Evolutionary conservation across 1,140 invertebrate genomes (phyloP), one percentile per base, ranked within the genome.

Genomic region (Sycophila sp.): DNA sequence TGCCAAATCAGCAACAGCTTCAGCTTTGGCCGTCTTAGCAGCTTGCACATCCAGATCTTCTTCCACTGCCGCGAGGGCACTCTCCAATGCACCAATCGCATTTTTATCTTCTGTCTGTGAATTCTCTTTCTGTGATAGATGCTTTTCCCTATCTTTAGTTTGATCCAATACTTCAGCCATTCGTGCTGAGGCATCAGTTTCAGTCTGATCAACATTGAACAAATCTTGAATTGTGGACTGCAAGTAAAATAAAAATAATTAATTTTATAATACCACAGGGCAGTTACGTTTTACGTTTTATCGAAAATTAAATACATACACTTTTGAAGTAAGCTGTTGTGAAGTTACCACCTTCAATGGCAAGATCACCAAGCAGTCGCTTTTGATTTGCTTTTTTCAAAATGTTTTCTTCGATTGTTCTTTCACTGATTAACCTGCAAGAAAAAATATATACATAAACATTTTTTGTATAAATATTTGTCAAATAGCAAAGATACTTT

Each of bases 371-470:
- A 2, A 99, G 89, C 79, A 98, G 87, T 75, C 97, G 89, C 81
- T 99, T 99, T 84, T 99, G 97, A 87, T 97, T 98, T 0, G 98
- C 98, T 86, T 99, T 99, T 81, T 98, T 98, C 65, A 99, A 86
- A 78, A 99, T 99, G 87, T 99, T 99, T 83, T 99, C 98, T 88
- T 99, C 98, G 24, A 99, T 94, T 10, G 98, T 99, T 85, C 92
- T 94, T 84, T 98, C 95, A 81, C 96, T 98, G 19, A 99, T 94
- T 67, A 99, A 88, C 38, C 97, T 75, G 26, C 47, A 60, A 71
- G n/a, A 66, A 30, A 19, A 36, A 28, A 45, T 11, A 15, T 26
- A 28, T n/a, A 15, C n/a, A 36, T 51, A 7, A 51, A 51, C 4
- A 34, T 19, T 7, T 47, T 30, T 24, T 42, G 26, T 2, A 51